Percentiles rank a stretch among this genome's conserved stretches.
Evolutionary conservation across 2,888 invertebrate species (phyloP).

Genomic region (Ecliptopera silaceata): DNA sequence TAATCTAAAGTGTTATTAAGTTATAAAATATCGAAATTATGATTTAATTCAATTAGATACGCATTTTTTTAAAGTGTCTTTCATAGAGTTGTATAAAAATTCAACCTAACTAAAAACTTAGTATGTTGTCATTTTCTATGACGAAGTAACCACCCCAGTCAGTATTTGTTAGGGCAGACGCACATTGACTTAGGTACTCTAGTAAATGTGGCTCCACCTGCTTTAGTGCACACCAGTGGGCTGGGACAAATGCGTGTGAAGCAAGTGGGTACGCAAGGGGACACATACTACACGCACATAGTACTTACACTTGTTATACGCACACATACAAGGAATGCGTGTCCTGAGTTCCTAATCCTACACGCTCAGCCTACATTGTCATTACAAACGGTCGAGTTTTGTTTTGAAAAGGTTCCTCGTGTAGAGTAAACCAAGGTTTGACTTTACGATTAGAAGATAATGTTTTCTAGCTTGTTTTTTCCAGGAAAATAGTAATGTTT

Average conservation of each 20-base stretch:
- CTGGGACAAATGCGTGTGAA: conserved; percentile 47
- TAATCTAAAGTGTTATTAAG: conserved; percentile 45
- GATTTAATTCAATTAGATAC: not conserved
- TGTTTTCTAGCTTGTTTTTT: too few species aligned
- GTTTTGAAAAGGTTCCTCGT: conserved; percentile 6
- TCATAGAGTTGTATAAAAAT: not conserved
- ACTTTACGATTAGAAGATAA: too few species aligned
- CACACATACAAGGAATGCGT: conserved; percentile 22
- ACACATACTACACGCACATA: conserved; percentile 37
- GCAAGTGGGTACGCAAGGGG: conserved; percentile 43
- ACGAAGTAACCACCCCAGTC: conserved; percentile 32
- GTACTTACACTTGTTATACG: conserved; percentile 1
- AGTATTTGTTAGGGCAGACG: conserved; percentile 53
- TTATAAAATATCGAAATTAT: conserved; percentile 4
- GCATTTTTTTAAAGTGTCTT: not conserved
- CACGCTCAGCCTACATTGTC: conserved; percentile 25
- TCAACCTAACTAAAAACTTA: not conserved
- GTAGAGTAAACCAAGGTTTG: not conserved
- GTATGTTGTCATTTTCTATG: not conserved
- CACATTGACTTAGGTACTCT: conserved; percentile 58
- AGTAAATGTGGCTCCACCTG: conserved; percentile 66
- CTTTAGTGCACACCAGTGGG: conserved; percentile 45
- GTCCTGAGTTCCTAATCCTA: conserved; percentile 25
- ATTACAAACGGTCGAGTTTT: conserved; percentile 23
- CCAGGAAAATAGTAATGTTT: too few species aligned